Conservation (phyloP, 2,113 vertebrate genomes). For the Heloderma charlesbogerti region DNA sequence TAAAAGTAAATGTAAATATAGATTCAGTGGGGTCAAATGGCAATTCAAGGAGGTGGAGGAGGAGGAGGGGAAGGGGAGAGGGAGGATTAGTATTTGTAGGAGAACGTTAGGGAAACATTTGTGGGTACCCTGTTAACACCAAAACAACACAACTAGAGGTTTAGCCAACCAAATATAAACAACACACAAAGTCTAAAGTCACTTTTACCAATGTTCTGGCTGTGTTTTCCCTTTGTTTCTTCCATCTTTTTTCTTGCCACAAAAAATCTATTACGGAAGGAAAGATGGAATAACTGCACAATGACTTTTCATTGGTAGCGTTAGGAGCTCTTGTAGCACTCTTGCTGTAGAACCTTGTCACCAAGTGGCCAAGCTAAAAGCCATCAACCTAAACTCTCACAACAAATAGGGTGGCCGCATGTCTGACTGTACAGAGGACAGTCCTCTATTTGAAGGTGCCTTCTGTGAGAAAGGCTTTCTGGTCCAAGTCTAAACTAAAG, state of each 20-base stretch:
- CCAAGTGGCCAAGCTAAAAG: background rate
- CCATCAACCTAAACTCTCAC: background rate
- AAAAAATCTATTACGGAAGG: no score
- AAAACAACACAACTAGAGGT: background rate
- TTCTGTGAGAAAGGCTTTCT: no score
- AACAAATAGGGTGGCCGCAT: no score
- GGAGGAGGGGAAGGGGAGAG: background rate
- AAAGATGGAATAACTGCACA: no score
- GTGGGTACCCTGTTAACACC: background rate
- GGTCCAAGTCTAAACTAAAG: no score
- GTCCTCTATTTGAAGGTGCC: no score
- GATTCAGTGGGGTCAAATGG: conserved; percentile 30
- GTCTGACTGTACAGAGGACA: no score
- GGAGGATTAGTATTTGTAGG: accelerated
- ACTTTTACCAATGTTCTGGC: background rate
- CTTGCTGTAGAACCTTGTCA: background rate
- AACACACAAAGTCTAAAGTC: background rate
- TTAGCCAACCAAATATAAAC: background rate
- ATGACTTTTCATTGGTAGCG: no score
- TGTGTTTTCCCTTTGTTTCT: no score
- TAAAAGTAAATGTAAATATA: conserved; percentile 43
- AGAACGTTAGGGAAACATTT: background rate
- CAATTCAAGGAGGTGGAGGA: background rate
- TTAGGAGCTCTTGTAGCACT: no score
- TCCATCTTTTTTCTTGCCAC: no score